Percentiles rank a stretch among this genome's conserved stretches.
These are phyloP conservation scores for Apeira syringaria DNA, from an alignment of 2,888 invertebrate genomes.

Conservation along the genomic window DNA sequence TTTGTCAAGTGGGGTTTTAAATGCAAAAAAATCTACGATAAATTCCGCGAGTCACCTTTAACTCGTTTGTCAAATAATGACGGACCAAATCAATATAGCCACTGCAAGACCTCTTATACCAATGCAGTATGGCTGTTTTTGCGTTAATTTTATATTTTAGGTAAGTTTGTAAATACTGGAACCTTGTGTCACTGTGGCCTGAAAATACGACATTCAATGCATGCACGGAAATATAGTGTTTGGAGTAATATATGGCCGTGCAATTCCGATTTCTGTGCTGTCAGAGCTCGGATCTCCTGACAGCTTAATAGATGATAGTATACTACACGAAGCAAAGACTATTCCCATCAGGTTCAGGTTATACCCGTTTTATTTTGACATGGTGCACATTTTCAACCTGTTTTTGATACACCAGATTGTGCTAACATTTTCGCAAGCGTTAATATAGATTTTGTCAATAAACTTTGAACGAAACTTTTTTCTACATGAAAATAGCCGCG, in stretches of 20 bases:
- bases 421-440: no score
- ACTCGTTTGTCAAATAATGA: conserved; percentile 72
- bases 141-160: conserved; percentile 8
- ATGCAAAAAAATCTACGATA: conserved; percentile 68
- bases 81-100: conserved; percentile 38
- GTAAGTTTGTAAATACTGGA: conserved; percentile 34
- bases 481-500: no score
- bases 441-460: no score
- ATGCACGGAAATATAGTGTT: conserved; percentile 58
- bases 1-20: conserved; percentile 60
- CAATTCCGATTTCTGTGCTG: conserved; percentile 37
- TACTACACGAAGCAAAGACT: not conserved
- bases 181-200: conserved; percentile 55
- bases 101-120: conserved; percentile 21
- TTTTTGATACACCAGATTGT: no score
- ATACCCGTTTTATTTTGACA: conserved; percentile 1
- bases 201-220: conserved; percentile 60
- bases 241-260: conserved; percentile 49
- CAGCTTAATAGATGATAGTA: conserved; percentile 37
- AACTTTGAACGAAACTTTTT: no score
- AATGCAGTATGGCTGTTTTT: conserved; percentile 31
- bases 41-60: conserved; percentile 70
- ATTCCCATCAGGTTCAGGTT: not conserved
- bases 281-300: conserved; percentile 37
- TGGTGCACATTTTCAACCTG: no score